A percentile compares a stretch with the other conserved stretches of the same genome.
Evolutionary conservation across 2,888 invertebrate species (phyloP).

Genomic region (Mythimna loreyi): DNA sequence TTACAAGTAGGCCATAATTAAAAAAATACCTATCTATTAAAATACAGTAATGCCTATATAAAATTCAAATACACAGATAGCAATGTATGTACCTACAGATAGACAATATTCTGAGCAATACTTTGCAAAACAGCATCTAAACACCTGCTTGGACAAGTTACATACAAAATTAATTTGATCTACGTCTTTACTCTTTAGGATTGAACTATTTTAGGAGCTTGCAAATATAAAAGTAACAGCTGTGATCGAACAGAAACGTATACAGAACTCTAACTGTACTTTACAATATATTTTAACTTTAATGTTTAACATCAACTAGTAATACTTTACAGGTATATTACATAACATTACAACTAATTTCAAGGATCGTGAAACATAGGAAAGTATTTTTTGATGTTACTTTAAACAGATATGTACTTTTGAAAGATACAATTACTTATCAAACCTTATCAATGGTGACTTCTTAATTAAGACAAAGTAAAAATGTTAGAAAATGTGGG

Average conservation of each 20-base stretch:
- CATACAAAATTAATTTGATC: conserved; percentile 35
- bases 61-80: conserved; percentile 72
- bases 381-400: conserved; percentile 79
- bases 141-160: conserved; percentile 45
- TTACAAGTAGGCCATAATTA: conserved; percentile 71
- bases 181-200: conserved; percentile 25
- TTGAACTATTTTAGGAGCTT: conserved; percentile 41
- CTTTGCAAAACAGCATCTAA: conserved; percentile 57
- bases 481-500: conserved; percentile 46
- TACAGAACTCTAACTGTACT: conserved; percentile 53
- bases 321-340: conserved; percentile 82
- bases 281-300: conserved; percentile 67
- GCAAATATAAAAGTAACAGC: conserved; percentile 26
- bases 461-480: conserved; percentile 53
- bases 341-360: conserved; percentile 63
- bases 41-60: conserved; percentile 79
- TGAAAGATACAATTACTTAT: conserved; percentile 78
- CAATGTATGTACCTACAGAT: conserved; percentile 64
- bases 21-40: conserved; percentile 79
- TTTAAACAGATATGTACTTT: conserved; percentile 86
- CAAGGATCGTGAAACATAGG: conserved; percentile 69
- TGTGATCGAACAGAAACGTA: conserved; percentile 27
- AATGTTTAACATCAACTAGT: conserved; percentile 78
- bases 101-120: conserved; percentile 69
- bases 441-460: conserved; percentile 59